Conservation (phyloP, 2,888 invertebrate genomes). For the Eupeodes luniger region DNA sequence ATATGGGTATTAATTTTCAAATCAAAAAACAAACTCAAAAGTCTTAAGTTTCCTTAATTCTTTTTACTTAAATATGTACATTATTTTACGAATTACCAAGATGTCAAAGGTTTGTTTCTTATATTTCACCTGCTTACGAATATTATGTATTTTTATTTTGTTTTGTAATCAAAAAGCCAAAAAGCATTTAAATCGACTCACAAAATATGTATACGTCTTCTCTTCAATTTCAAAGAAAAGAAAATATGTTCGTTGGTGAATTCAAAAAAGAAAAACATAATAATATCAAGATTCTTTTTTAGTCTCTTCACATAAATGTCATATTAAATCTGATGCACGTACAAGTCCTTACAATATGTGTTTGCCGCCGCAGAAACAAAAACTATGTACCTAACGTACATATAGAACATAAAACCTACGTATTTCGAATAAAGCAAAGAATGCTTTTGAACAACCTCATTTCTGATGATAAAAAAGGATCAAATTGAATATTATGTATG, state of each 20-base stretch:
- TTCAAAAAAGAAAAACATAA: neutral
- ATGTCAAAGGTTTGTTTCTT: neutral
- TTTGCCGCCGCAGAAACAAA: constrained; percentile 20
- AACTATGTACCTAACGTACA: neutral
- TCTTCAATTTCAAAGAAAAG: constrained; percentile 30
- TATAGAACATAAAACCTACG: neutral
- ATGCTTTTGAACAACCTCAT: constrained; percentile 13
- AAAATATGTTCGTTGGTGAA: no score
- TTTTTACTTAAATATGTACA: no score
- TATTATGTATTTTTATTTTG: neutral
- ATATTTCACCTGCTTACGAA: neutral
- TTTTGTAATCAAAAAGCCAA: neutral
- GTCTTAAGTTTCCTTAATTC: no score
- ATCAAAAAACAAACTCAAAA: no score
- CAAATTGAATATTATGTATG: constrained; percentile 25
- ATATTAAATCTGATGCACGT: constrained; percentile 65
- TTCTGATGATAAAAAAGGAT: neutral
- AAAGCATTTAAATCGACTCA: neutral
- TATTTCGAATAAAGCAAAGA: neutral
- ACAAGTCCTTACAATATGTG: constrained; percentile 37
- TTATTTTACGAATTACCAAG: neutral
- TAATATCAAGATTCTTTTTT: constrained; percentile 2
- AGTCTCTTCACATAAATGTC: constrained; percentile 41
- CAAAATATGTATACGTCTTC: neutral
- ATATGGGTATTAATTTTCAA: no score